Base-by-base conservation (phyloP, 1,140 invertebrate genomes). In the Spodoptera frugiperda region DNA sequence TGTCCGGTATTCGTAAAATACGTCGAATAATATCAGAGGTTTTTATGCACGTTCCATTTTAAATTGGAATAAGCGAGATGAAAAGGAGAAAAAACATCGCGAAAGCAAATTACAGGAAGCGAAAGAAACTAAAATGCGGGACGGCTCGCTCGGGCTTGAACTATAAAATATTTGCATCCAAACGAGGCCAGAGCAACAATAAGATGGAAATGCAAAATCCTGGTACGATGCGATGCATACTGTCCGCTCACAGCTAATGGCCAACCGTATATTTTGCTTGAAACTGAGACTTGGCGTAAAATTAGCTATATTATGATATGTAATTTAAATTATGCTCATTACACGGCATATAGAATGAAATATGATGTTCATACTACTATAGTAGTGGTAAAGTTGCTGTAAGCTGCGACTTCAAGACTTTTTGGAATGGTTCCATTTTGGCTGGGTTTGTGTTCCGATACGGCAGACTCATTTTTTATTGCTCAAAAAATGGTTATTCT, bases 101-200 rank as follows among this genome's bases (percentile, higher is more conserved):
- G 63, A 85, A 86, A 83, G 80, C 83, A 86, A 88, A 89, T 87
- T 87, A 86, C 78, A 84, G 85, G 82, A 88, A 87, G 81, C 78
- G 78, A 86, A 85, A 84, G 78, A 83, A 83, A 80, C 82, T 83
- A 86, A 87, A 87, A 80, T 82, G 78, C 82, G 78, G 84, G 77
- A 81, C 78, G 78, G 79, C 78, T 82, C 59, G 77, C 76, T 82
- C 81, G 68, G 72, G 84, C 81, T 85, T 82, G 81, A 89, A 88
- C 84, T 88, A 84, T 88, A 85, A 86, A 88, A 89, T 88, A 89
- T 88, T 89, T 87, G 88, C 88, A 91, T 89, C 83, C 82, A 89
- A 91, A 89, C 86, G 83, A 88, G 87, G 78, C 63, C 79, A 78
- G 71, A 67, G 78, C 79, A 84, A 87, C 87, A 89, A 89, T 89